A percentile compares a stretch with the other conserved stretches of the same genome.
Evolutionary conservation across 2,113 vertebrate genomes (phyloP).

Genomic region (Gasterosteus aculeatus): DNA sequence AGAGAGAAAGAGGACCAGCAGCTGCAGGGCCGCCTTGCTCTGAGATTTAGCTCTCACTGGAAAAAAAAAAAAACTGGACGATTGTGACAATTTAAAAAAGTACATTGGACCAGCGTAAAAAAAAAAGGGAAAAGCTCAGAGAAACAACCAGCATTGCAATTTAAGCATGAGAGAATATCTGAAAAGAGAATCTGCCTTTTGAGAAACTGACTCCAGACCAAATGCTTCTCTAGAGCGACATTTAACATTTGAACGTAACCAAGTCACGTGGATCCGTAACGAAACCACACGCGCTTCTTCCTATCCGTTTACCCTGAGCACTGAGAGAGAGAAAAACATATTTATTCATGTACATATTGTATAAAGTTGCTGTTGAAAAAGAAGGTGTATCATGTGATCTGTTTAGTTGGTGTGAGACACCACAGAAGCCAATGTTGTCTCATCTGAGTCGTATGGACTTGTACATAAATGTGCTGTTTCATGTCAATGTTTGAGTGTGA

Average conservation of each 20-base stretch:
- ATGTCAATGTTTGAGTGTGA: constrained; percentile 22
- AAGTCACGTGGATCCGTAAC: constrained; percentile 12
- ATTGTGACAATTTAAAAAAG: not conserved
- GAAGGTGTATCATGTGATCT: constrained; percentile 28
- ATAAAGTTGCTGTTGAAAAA: constrained; percentile 40
- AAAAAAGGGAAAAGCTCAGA: constrained; percentile 12
- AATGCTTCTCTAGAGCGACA: no score
- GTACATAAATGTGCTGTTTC: constrained; percentile 37
- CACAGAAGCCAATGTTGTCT: constrained; percentile 4
- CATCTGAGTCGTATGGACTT: constrained; percentile 36
- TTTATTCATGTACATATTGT: constrained; percentile 76
- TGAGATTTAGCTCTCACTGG: not conserved
- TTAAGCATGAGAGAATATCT: not conserved
- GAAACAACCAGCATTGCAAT: not conserved
- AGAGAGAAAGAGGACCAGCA: constrained; percentile 1
- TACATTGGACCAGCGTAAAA: not conserved
- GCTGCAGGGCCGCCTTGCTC: not conserved
- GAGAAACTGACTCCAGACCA: not conserved
- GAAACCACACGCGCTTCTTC: not conserved
- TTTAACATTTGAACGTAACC: not conserved
- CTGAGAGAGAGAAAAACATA: constrained; percentile 48
- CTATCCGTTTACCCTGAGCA: constrained; percentile 24
- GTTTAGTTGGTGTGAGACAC: constrained; percentile 27
- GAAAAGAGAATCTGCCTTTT: not conserved
- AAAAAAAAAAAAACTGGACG: not conserved